Evolutionary conservation across 2,888 invertebrate species (phyloP), one percentile per base, ranked within the genome.

Genomic region (Zhengitettix transpicula): DNA sequence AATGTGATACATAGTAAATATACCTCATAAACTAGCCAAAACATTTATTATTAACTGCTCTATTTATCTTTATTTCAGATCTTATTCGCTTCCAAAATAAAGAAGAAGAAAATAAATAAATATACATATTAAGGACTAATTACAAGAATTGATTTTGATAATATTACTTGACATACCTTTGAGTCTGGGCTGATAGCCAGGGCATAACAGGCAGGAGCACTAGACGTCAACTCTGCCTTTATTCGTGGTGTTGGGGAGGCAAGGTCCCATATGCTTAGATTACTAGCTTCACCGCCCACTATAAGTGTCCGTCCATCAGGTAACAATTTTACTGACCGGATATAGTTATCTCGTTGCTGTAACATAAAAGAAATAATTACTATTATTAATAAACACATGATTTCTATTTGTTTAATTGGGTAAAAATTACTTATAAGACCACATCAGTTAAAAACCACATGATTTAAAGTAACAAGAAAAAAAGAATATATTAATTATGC

Each of bases 131-230:
- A 5, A 28, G 7, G 28, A 28, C 28, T 7, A 5, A 7, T 28
- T 28, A 7, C 7, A 28, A 5, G 7, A 28, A 7, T 7, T 28
- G 28, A 28, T 28, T 28, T 28, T 28, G 28, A 28, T 2, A n/a
- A n/a, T 47, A 47, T n/a, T 2, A 47, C 14, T 14, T 57, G 17
- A 52, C 57, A 55, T 67, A 81, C 83, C 78, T 95, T 95, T 51
- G 92, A 91, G 73, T 97, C 96, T 0, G 93, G 93, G 68, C 91
- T 91, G 68, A 97, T 93, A 60, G 96, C 95, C 14, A 97, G 80
- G n/a, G 96, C 96, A 72, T 97, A 97, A 74, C 96, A 97, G 0
- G 96, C 96, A 2, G 95, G 95, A 1, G 95, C 94, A 60, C 87
- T 89, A 0, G 93, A 94, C 10, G 93, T 94, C 64, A 97, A 80